Evolutionary conservation across 2,113 vertebrate genomes (phyloP).

Genomic region (Scomber colias): DNA sequence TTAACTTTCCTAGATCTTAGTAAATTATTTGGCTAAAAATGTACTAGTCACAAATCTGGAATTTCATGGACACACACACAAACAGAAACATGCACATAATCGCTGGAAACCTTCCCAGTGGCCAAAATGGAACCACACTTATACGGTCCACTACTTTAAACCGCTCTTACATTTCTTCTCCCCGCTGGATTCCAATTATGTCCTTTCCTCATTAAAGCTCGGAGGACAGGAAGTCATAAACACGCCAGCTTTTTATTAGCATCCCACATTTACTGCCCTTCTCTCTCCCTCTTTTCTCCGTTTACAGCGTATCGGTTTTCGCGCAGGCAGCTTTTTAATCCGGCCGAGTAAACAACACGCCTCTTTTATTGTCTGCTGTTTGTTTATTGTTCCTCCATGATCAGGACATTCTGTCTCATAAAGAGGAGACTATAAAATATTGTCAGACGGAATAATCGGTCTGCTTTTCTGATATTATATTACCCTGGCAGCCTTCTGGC

Average conservation of each 20-base stretch:
- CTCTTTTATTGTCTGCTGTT: conserved; percentile 56
- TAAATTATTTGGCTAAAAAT: not conserved
- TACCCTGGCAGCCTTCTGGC: conserved; percentile 20
- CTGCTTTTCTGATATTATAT: conserved; percentile 50
- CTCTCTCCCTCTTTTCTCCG: conserved; percentile 19
- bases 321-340: conserved; percentile 65
- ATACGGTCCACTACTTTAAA: not conserved
- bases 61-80: not conserved
- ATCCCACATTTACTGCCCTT: conserved; percentile 52
- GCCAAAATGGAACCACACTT: not conserved
- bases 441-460: conserved; percentile 33
- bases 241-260: conserved; percentile 58
- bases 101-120: not conserved
- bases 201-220: conserved; percentile 62
- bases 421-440: conserved; percentile 61
- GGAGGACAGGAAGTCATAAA: conserved; percentile 60
- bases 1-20: not conserved
- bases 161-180: conserved; percentile 6
- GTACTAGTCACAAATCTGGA: not conserved
- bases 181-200: conserved; percentile 62
- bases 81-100: not conserved
- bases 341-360: conserved; percentile 61
- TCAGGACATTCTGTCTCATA: conserved; percentile 62
- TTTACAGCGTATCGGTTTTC: conserved; percentile 37
- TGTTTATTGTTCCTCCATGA: conserved; percentile 71